Percentiles rank a stretch among this genome's conserved stretches.
phyloP scores from a whole-genome alignment of 2,113 vertebrate species.

The Himantopus leucocephalus region DNA sequence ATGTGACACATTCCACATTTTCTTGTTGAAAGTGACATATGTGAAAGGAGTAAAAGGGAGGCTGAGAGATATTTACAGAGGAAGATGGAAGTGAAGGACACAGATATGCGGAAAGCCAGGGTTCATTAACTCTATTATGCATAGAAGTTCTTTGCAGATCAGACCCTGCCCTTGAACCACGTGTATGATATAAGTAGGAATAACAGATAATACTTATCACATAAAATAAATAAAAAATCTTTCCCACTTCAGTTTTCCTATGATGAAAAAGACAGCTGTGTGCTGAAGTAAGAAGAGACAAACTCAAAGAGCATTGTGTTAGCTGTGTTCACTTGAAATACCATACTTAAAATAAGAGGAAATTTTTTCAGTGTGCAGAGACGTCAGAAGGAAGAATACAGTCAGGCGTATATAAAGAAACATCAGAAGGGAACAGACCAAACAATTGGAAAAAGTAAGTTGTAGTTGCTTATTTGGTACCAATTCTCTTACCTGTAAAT shows the following conservation, averaged over 20 bases:
- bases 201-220: not conserved
- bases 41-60: not conserved
- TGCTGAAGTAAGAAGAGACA: not conserved
- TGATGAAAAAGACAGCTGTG: not conserved
- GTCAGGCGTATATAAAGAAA: not conserved
- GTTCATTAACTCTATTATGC: not conserved
- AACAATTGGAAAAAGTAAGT: not conserved
- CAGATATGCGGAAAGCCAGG: not conserved
- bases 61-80: not conserved
- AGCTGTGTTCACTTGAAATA: not conserved
- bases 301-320: not conserved
- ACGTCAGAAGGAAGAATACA: not conserved
- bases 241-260: not conserved
- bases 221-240: not conserved
- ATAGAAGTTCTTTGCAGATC: not conserved
- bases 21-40: not conserved
- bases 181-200: not conserved
- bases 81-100: not conserved
- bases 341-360: not conserved
- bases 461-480: not conserved
- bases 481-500: not conserved
- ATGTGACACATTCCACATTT: not conserved
- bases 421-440: not conserved
- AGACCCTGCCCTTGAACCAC: not conserved
- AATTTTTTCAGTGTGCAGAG: not conserved